Conservation (phyloP, 2,888 invertebrate species). For the Tinea pellionella region DNA sequence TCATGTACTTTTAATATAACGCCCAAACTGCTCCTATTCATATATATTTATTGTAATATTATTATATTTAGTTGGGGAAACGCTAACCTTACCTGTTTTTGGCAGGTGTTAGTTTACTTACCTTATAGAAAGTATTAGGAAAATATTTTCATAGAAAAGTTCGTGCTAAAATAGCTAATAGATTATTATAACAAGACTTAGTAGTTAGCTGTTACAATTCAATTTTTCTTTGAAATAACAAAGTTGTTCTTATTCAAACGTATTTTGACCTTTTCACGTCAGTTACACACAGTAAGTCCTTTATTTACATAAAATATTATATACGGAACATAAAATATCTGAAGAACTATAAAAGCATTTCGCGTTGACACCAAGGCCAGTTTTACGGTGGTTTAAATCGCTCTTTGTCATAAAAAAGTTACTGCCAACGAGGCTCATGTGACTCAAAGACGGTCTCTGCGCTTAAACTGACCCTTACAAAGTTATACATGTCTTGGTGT, state of each 20-base stretch:
- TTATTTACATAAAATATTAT: slow-evolving; percentile 5
- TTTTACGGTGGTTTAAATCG: slow-evolving; percentile 7
- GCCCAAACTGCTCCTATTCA: too few species aligned
- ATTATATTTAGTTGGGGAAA: too few species aligned
- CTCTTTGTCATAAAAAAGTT: not conserved
- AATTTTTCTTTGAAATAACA: not conserved
- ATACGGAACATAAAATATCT: not conserved
- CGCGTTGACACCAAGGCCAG: not conserved
- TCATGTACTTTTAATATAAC: too few species aligned
- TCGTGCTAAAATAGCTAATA: too few species aligned
- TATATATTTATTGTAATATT: too few species aligned
- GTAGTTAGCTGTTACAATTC: too few species aligned
- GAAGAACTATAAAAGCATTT: slow-evolving; percentile 7
- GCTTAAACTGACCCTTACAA: slow-evolving; percentile 1
- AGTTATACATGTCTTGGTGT: not conserved
- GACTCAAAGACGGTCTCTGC: not conserved
- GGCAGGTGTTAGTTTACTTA: too few species aligned
- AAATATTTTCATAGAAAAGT: too few species aligned
- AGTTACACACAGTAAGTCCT: not conserved
- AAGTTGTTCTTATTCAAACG: not conserved
- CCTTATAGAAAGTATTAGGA: too few species aligned
- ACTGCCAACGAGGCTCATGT: not conserved
- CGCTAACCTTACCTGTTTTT: too few species aligned
- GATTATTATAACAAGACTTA: too few species aligned
- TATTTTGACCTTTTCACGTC: not conserved